Conservation (phyloP, 2,113 vertebrate genomes). For the Entosphenus tridentatus region DNA sequence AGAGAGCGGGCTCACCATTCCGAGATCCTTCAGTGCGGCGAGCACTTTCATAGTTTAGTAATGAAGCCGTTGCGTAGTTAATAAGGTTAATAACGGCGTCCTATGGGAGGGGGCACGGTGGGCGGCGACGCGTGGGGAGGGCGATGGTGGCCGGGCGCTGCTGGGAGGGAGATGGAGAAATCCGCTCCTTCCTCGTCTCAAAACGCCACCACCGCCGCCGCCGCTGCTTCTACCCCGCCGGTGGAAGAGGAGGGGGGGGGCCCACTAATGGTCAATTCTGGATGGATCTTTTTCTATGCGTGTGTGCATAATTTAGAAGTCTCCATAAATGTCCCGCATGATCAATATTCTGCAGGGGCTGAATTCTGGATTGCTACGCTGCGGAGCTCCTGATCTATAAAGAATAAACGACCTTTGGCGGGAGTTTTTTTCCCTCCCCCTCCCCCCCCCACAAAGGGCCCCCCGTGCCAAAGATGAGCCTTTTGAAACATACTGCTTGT, state of each 20-base stretch:
- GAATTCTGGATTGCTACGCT: constrained; percentile 1
- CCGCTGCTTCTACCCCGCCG: too few relatives aligned
- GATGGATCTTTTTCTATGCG: constrained; percentile 2
- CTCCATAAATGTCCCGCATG: constrained; percentile 1
- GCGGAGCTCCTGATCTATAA: constrained; percentile 5
- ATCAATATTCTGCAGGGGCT: constrained; percentile 1
- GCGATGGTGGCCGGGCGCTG: too few relatives aligned
- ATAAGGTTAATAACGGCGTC: too few relatives aligned
- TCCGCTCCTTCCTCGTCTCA: too few relatives aligned
- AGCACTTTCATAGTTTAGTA: too few relatives aligned
- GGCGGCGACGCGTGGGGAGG: too few relatives aligned
- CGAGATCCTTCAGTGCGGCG: too few relatives aligned
- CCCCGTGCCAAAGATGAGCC: constrained; percentile 3
- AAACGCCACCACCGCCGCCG: too few relatives aligned
- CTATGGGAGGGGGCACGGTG: too few relatives aligned
- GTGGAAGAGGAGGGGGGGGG: not conserved
- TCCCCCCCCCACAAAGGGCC: not conserved
- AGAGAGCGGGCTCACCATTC: too few relatives aligned
- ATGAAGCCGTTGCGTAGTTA: too few relatives aligned
- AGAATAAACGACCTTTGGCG: constrained; percentile 7
- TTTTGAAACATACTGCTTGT: constrained; percentile 2
- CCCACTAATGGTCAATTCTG: constrained; percentile 1
- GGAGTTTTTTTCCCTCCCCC: not conserved
- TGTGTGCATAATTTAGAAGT: constrained; percentile 5
- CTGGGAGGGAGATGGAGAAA: too few relatives aligned